Conservation (phyloP, 2,797 vertebrate genomes). For the Pampus argenteus region DNA sequence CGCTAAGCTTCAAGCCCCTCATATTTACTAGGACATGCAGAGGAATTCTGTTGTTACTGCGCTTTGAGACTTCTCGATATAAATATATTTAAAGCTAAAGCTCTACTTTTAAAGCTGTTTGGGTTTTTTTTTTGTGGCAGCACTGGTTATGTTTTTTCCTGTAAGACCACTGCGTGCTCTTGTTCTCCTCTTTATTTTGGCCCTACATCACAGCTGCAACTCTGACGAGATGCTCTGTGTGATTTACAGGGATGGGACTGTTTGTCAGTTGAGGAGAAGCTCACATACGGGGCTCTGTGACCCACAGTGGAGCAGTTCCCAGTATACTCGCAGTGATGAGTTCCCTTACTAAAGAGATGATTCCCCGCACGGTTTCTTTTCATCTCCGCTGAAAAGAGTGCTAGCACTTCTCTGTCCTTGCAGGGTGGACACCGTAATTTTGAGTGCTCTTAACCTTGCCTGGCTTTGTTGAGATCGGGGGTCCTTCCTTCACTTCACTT, state of each 20-base stretch:
- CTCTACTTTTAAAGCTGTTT: neutral
- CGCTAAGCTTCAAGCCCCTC: neutral
- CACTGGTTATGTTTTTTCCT: neutral
- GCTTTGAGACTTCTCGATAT: neutral
- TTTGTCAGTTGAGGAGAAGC: slow-evolving; percentile 48
- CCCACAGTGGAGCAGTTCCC: slow-evolving; percentile 64
- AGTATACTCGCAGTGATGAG: slow-evolving; percentile 58
- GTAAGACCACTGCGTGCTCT: slow-evolving; percentile 9
- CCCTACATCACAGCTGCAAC: slow-evolving; percentile 28
- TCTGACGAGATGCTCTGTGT: slow-evolving; percentile 45
- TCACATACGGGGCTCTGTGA: slow-evolving; percentile 65
- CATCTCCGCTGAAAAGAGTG: slow-evolving; percentile 54
- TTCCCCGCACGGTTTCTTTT: slow-evolving; percentile 65
- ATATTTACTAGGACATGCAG: neutral
- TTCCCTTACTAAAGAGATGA: slow-evolving; percentile 64
- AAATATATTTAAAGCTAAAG: neutral
- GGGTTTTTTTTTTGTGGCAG: slow-evolving; percentile 1
- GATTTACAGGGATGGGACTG: slow-evolving; percentile 49
- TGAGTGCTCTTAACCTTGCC: slow-evolving; percentile 76
- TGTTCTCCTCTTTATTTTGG: slow-evolving; percentile 35
- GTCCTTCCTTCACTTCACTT: slow-evolving; percentile 53
- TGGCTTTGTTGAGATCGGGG: slow-evolving; percentile 67
- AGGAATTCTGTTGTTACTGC: neutral
- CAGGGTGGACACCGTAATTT: slow-evolving; percentile 67
- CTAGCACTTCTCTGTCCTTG: slow-evolving; percentile 67